Evolutionary conservation across 2,797 vertebrate species (phyloP).

Genomic region (Threskiornis aethiopicus): DNA sequence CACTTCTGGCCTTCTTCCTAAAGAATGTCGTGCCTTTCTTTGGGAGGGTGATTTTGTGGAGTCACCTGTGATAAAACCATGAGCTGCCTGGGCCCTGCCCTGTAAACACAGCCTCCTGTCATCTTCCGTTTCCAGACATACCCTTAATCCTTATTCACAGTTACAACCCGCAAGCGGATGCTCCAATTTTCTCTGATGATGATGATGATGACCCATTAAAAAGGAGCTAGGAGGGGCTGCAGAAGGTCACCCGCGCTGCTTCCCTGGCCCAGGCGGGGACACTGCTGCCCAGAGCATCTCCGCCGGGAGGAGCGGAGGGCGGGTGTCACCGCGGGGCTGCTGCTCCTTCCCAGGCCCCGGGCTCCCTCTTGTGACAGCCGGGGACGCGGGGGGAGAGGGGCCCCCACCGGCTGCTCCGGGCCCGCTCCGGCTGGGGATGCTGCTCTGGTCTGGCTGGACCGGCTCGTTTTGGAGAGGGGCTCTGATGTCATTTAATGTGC

Average conservation of each 20-base stretch:
- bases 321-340: not conserved
- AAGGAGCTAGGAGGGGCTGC: not conserved
- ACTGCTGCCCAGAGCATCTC: fast-evolving
- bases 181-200: fast-evolving
- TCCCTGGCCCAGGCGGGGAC: fast-evolving
- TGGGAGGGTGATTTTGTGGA: not conserved
- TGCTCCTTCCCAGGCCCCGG: not conserved
- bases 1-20: not conserved
- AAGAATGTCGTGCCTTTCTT: not conserved
- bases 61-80: not conserved
- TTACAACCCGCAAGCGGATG: not conserved
- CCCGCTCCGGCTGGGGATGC: not conserved
- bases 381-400: no score
- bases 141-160: not conserved
- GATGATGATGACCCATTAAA: not conserved
- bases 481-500: fast-evolving
- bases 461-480: fast-evolving
- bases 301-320: not conserved
- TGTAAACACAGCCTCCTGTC: not conserved
- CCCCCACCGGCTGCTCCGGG: not conserved
- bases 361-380: slow-evolving; percentile 20
- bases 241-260: fast-evolving
- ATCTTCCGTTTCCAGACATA: fast-evolving
- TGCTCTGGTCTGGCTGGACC: fast-evolving
- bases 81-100: not conserved